Evolutionary conservation across 2,888 invertebrate genomes (phyloP).

Genomic region (Epinotia nisella): DNA sequence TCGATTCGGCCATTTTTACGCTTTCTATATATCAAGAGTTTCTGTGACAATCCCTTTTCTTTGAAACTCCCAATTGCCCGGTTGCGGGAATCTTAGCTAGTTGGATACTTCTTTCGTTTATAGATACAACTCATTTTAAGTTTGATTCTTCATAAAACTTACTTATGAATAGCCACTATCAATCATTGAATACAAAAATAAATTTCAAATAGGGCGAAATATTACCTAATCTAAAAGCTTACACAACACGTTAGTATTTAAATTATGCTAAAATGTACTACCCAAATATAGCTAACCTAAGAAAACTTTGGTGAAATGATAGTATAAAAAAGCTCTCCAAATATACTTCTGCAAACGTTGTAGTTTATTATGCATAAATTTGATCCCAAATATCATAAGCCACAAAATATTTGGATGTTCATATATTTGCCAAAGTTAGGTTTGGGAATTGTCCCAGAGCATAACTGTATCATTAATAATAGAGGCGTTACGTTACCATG

Average conservation of each 20-base stretch:
- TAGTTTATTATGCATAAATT: not conserved
- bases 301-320: too few relatives aligned
- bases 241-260: too few relatives aligned
- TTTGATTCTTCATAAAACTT: constrained; percentile 40
- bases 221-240: too few relatives aligned
- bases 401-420: not conserved
- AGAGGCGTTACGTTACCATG: constrained; percentile 52
- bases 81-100: constrained; percentile 66
- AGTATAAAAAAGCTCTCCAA: too few relatives aligned
- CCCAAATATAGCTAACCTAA: too few relatives aligned
- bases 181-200: constrained; percentile 3
- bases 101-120: constrained; percentile 58
- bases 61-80: constrained; percentile 78
- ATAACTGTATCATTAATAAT: constrained; percentile 59
- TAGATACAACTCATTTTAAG: constrained; percentile 47
- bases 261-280: too few relatives aligned
- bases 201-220: too few relatives aligned
- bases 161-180: not conserved
- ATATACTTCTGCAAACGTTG: not conserved
- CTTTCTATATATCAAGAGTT: constrained; percentile 72
- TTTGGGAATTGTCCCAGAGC: constrained; percentile 41
- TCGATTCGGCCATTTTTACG: constrained; percentile 78
- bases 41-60: constrained; percentile 74
- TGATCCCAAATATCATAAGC: not conserved
- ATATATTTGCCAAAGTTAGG: constrained; percentile 29